These are phyloP conservation scores for Andricus curvator DNA, from an alignment of 2,888 invertebrate genomes.

Conservation along the genomic window DNA sequence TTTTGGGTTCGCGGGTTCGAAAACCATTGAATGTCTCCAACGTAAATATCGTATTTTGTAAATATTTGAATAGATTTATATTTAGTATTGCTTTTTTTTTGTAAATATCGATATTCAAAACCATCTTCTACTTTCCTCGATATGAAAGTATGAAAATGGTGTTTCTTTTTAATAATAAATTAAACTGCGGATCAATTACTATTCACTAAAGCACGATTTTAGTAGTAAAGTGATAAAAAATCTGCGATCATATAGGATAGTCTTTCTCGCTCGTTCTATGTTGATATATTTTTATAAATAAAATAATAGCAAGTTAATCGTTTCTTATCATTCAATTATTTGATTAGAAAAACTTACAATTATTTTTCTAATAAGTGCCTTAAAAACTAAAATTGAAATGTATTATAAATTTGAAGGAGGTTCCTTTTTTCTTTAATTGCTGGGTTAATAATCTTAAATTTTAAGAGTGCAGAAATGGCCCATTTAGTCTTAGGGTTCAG, in stretches of 20 bases:
- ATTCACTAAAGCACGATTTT: neutral
- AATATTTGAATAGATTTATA: constrained; percentile 4
- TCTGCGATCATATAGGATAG: neutral
- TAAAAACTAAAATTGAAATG: neutral
- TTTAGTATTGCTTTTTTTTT: neutral
- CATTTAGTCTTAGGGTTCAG: neutral
- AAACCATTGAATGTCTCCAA: constrained; percentile 52
- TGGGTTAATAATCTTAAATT: neutral
- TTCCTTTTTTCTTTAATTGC: neutral
- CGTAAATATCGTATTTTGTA: neutral
- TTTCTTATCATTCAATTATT: too few relatives aligned
- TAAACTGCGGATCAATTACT: neutral
- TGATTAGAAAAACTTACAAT: too few relatives aligned
- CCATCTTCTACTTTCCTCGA: constrained; percentile 1
- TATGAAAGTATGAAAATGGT: neutral
- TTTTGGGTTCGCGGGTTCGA: constrained; percentile 71
- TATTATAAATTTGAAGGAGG: neutral
- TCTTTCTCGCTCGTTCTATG: neutral
- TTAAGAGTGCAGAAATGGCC: neutral
- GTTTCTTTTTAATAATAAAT: neutral
- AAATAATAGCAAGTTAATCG: neutral
- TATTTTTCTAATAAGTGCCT: too few relatives aligned
- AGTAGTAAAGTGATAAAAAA: neutral
- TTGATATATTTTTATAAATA: neutral
- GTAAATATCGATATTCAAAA: neutral